A percentile compares a stretch with the other conserved stretches of the same genome.
These are phyloP conservation scores for Pollenia griseotomentosa DNA, from an alignment of 2,888 invertebrate species.

Conservation along the genomic window DNA sequence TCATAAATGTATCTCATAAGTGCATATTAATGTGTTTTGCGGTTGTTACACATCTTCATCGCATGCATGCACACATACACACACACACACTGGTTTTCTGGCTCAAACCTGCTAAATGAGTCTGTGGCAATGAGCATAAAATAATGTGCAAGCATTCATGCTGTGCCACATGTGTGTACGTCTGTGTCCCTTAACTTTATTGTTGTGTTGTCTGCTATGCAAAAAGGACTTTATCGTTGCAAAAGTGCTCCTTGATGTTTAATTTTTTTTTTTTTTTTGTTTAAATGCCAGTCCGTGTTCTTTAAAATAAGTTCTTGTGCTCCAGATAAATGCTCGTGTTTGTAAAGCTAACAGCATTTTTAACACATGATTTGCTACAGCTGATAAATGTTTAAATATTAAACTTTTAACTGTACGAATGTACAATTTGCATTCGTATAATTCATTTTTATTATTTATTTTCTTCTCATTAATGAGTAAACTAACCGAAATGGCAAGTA, in stretches of 20 bases:
- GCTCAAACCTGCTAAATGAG: constrained; percentile 28
- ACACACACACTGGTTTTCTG: neutral
- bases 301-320: constrained; percentile 8
- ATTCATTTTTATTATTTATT: constrained; percentile 34
- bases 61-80: neutral
- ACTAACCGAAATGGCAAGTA: neutral
- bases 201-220: constrained; percentile 51
- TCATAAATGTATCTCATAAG: constrained; percentile 73
- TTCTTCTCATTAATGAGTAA: constrained; percentile 20
- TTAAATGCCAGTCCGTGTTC: constrained; percentile 30
- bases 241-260: constrained; percentile 75
- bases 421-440: constrained; percentile 9
- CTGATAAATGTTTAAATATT: constrained; percentile 42
- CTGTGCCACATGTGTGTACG: neutral
- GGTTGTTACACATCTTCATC: constrained; percentile 67
- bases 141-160: constrained; percentile 36
- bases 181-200: constrained; percentile 14
- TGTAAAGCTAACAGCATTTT: constrained; percentile 54
- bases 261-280: constrained; percentile 17
- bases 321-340: constrained; percentile 41
- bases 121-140: constrained; percentile 57
- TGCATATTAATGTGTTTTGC: constrained; percentile 69
- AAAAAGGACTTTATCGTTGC: constrained; percentile 75
- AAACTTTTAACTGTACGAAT: constrained; percentile 16
- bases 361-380: constrained; percentile 64